phyloP scores from a whole-genome alignment of 2,113 vertebrate genomes.

The Pachypanchax playfairii region DNA sequence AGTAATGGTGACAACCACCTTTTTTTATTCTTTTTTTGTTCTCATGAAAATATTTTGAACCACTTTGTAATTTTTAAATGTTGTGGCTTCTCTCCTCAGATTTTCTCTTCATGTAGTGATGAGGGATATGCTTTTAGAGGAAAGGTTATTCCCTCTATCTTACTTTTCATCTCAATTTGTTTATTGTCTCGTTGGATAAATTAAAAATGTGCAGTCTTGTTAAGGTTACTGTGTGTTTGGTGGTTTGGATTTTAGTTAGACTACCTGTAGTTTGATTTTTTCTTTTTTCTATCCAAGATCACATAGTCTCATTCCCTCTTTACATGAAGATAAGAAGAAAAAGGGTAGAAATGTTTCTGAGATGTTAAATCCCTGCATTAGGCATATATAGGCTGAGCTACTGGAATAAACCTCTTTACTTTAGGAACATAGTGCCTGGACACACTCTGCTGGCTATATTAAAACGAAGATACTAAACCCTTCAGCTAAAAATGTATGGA shows the following conservation, averaged over 20 bases:
- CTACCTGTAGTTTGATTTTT: constrained; percentile 8
- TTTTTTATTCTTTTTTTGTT: too few species aligned
- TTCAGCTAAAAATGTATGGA: neutral
- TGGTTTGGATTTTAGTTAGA: constrained; percentile 49
- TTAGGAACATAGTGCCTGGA: neutral
- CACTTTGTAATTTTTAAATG: constrained; percentile 5
- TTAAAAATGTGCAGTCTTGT: constrained; percentile 17
- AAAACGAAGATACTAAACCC: neutral
- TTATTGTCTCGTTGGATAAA: neutral
- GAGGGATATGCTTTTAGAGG: neutral
- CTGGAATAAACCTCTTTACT: neutral
- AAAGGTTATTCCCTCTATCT: neutral
- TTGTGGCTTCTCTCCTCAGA: neutral
- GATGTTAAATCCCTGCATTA: neutral
- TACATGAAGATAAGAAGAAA: constrained; percentile 16
- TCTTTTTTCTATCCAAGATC: too few species aligned
- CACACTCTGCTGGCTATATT: neutral
- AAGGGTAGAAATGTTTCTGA: neutral
- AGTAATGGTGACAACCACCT: too few species aligned
- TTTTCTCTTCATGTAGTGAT: neutral
- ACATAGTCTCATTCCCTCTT: too few species aligned
- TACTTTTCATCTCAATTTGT: neutral
- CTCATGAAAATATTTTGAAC: neutral
- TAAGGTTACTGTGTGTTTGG: constrained; percentile 27
- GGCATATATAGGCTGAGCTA: neutral